Evolutionary conservation across 2,888 invertebrate genomes (phyloP), one percentile per base, ranked within the genome.

Genomic region (Steinernema hermaphroditum): DNA sequence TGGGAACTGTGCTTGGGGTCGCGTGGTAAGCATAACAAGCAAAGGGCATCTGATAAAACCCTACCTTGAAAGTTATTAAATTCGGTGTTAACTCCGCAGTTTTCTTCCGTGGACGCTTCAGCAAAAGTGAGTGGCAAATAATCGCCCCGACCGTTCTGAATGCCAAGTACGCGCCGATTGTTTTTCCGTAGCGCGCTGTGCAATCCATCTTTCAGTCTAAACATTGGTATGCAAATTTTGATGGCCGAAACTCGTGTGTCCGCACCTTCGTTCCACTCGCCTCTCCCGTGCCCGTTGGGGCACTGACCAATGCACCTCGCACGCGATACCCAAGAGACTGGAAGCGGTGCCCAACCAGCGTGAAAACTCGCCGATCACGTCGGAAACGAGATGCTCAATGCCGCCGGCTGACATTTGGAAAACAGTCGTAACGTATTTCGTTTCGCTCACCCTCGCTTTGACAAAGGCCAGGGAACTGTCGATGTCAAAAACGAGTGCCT

Each of bases 291-390:
- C 76, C 24, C 77, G 77, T 34, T 79, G 76, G 2, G 84, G 84
- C 44, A 83, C 83, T 22, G 84, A 84, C 79, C 81, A 84, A 73
- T 84, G 84, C n/a, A 84, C 77, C 70, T 84, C 84, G 76, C 81
- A 83, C 22, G 83, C 84, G 50, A 83, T 80, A 22, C 80, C 84
- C 73, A 84, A 74, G 74, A 84, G 79, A 34, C 77, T 76, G 12
- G 79, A 79, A n/a, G 76, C 75, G 4, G 72, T 72, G 19, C 80
- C 82, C 27, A 84, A 76, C 83, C 83, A 84, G 46, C 80, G 77
- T 34, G 74, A 71, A 43, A 84, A 77, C 69, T 84, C 84, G 46
- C 77, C 73, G 19, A 76, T 54, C 2, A 81, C 77, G 71, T 84
- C 84, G 0, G 57, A 68, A 27, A 75, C 68, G 44, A 83, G 49